Evolutionary conservation across 2,113 vertebrate species (phyloP).

Genomic region (Alethe diademata): DNA sequence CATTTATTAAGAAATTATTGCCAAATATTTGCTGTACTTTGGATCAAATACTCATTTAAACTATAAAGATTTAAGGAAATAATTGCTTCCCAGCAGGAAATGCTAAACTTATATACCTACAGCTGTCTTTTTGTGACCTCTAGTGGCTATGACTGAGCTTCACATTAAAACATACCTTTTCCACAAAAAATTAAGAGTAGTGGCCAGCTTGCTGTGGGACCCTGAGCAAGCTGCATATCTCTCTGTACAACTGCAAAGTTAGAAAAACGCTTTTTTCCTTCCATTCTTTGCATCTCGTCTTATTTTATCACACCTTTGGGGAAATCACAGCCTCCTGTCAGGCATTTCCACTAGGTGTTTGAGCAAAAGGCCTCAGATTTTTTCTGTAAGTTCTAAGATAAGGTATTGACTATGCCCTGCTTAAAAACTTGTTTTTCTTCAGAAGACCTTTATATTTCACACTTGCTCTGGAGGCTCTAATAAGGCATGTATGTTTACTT

Average conservation of each 20-base stretch:
- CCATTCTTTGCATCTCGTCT: not conserved
- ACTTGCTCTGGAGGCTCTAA: not conserved
- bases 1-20: not conserved
- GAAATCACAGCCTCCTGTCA: not conserved
- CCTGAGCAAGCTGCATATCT: not conserved
- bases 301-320: not conserved
- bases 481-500: not conserved
- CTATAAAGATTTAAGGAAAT: not conserved
- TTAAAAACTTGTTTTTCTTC: not conserved
- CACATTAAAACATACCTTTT: not conserved
- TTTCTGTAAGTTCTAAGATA: not conserved
- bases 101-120: not conserved
- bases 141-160: slow-evolving; percentile 32
- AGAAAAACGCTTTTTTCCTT: not conserved
- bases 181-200: not conserved
- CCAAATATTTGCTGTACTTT: not conserved
- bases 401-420: not conserved
- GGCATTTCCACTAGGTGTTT: not conserved
- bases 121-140: slow-evolving; percentile 59
- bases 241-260: not conserved
- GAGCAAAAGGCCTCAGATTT: not conserved
- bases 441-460: not conserved
- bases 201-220: not conserved
- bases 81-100: not conserved
- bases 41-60: not conserved